Conservation (phyloP, 92 coral and sea anemone species). For the Montipora capitata region DNA sequence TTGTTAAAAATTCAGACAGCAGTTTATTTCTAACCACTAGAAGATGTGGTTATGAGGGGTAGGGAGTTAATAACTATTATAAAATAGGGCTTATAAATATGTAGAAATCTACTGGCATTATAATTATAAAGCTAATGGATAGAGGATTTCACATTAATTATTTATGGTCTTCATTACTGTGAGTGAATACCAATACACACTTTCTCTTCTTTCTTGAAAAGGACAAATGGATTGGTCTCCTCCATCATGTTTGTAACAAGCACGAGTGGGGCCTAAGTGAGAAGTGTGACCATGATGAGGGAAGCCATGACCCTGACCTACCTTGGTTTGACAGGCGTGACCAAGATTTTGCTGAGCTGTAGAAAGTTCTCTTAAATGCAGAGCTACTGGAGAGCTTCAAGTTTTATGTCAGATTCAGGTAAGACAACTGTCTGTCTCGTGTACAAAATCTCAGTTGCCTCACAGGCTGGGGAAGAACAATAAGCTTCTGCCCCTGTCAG, state of each 20-base stretch:
- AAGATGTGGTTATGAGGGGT: constrained; percentile 3
- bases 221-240: constrained; percentile 55
- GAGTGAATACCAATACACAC: no score
- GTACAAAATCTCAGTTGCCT: constrained; percentile 37
- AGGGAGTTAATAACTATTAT: constrained; percentile 8
- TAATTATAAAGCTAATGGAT: constrained; percentile 10
- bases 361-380: not conserved
- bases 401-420: not conserved
- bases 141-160: constrained; percentile 15
- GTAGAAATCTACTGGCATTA: not conserved
- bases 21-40: constrained; percentile 20
- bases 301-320: constrained; percentile 22
- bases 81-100: constrained; percentile 17
- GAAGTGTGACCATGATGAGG: not conserved
- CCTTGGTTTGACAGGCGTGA: constrained; percentile 69
- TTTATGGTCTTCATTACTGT: no score
- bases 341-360: constrained; percentile 50
- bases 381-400: not conserved
- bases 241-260: constrained; percentile 59
- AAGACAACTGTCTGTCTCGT: constrained; percentile 3
- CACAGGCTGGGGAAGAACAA: constrained; percentile 2
- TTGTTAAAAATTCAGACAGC: constrained; percentile 9
- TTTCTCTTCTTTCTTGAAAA: not conserved
- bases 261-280: not conserved
- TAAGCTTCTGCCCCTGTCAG: no score